Conservation (phyloP, 2,113 vertebrate genomes). For the Scomber scombrus region DNA sequence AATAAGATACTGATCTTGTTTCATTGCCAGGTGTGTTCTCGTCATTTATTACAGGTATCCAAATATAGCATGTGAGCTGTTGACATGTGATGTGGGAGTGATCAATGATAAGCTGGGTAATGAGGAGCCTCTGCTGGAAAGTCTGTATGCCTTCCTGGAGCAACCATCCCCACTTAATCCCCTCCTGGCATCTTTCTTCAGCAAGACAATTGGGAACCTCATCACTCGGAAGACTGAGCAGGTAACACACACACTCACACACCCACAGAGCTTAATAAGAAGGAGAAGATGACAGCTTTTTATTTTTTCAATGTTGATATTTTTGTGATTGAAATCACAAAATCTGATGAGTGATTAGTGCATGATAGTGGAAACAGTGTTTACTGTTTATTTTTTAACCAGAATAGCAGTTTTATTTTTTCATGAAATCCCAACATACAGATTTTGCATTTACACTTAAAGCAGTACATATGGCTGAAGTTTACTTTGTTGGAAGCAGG, state of each 20-base stretch:
- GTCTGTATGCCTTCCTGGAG: constrained; percentile 92
- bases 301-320: constrained; percentile 3
- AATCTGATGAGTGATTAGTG: not conserved
- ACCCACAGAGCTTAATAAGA: constrained; percentile 25
- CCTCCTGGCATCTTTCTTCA: constrained; percentile 97
- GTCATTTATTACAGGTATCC: constrained; percentile 85
- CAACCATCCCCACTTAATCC: constrained; percentile 95
- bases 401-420: too few relatives aligned
- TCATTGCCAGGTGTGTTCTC: constrained; percentile 15
- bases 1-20: not conserved
- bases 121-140: constrained; percentile 91
- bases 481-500: too few relatives aligned
- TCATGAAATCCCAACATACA: too few relatives aligned
- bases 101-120: constrained; percentile 96
- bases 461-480: too few relatives aligned
- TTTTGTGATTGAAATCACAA: constrained; percentile 18
- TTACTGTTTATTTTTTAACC: too few relatives aligned
- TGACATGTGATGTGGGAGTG: constrained; percentile 94
- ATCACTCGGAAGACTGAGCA: constrained; percentile 97
- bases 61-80: constrained; percentile 95
- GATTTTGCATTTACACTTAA: too few relatives aligned
- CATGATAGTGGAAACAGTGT: constrained; percentile 17
- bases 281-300: not conserved
- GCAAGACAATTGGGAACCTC: constrained; percentile 96
- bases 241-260: constrained; percentile 78